These are phyloP conservation scores for Eristalis intricaria DNA, from an alignment of 2,888 invertebrate species.

Conservation along the genomic window DNA sequence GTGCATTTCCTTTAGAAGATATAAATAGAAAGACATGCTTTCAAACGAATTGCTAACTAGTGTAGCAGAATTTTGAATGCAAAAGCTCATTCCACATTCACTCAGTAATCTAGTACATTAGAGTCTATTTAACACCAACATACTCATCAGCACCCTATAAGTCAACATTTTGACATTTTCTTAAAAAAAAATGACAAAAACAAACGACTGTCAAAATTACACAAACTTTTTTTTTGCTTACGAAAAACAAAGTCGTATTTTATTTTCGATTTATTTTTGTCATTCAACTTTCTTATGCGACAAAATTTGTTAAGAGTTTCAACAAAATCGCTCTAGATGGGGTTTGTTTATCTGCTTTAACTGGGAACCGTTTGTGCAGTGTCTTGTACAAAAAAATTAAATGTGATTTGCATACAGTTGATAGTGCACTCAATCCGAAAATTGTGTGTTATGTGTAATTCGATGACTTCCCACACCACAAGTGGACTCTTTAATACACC, in stretches of 20 bases:
- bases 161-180: not conserved
- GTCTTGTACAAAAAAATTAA: not conserved
- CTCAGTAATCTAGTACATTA: constrained; percentile 27
- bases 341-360: constrained; percentile 5
- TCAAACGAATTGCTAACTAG: no score
- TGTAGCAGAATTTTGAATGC: not conserved
- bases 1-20: no score
- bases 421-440: constrained; percentile 32
- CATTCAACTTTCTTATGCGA: not conserved
- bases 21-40: no score
- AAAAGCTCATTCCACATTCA: not conserved
- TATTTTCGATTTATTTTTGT: constrained; percentile 33
- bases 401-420: constrained; percentile 25
- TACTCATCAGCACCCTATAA: constrained; percentile 3
- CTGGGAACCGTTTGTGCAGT: not conserved
- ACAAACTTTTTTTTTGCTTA: constrained; percentile 29
- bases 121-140: not conserved
- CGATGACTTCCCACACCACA: constrained; percentile 45
- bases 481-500: constrained; percentile 49
- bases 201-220: constrained; percentile 43
- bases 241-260: constrained; percentile 45
- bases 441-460: constrained; percentile 58
- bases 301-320: not conserved
- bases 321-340: constrained; percentile 10
- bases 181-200: constrained; percentile 33